These are phyloP conservation scores for Diaprepes abbreviatus DNA, from an alignment of 2,888 invertebrate genomes.

Conservation along the genomic window DNA sequence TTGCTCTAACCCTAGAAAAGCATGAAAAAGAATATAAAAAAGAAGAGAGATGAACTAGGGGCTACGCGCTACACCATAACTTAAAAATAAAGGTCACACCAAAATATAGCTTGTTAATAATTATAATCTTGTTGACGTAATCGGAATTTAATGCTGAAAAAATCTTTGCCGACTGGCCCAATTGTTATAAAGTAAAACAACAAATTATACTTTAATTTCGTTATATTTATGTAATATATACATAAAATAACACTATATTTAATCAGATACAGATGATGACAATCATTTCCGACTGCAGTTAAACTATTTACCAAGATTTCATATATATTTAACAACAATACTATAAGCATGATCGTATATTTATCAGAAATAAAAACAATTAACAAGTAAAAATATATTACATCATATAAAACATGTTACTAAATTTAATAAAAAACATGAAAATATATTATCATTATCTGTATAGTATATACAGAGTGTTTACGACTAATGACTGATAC, in stretches of 20 bases:
- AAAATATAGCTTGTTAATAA: no score
- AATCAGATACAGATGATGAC: conserved; percentile 67
- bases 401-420: conserved; percentile 65
- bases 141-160: no score
- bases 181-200: conserved; percentile 19
- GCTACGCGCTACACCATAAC: no score
- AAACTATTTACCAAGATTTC: conserved; percentile 59
- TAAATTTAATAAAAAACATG: conserved; percentile 63
- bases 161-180: no score
- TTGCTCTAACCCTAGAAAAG: no score
- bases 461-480: conserved; percentile 65
- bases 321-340: conserved; percentile 62
- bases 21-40: no score
- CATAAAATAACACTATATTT: conserved; percentile 68
- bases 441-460: conserved; percentile 62
- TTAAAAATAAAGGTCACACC: no score
- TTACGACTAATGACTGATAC: conserved; percentile 63
- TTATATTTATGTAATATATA: conserved; percentile 68
- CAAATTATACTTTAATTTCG: conserved; percentile 54
- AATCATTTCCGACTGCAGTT: conserved; percentile 65
- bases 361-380: conserved; percentile 64
- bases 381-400: conserved; percentile 66
- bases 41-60: no score
- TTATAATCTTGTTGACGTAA: no score
- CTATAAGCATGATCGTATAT: conserved; percentile 59